Percentiles rank a stretch among this genome's conserved stretches.
Evolutionary conservation across 2,113 vertebrate species (phyloP).

Genomic region (Telmatochromis bifrenatus): DNA sequence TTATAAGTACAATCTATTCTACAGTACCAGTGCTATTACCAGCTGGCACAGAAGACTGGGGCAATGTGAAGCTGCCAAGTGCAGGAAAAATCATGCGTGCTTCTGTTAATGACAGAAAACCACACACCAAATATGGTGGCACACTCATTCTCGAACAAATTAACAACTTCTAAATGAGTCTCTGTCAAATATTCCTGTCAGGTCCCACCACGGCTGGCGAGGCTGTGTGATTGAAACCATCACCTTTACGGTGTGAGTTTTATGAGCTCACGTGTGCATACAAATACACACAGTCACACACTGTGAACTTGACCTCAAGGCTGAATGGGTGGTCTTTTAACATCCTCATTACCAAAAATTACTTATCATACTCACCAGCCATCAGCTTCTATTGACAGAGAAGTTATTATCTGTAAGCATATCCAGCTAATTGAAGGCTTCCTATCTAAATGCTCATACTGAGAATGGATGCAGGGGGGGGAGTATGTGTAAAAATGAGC

Average conservation of each 20-base stretch:
- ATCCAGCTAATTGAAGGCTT: slow-evolving; percentile 46
- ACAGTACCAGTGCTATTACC: neutral
- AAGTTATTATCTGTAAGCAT: slow-evolving; percentile 18
- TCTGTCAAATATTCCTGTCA: slow-evolving; percentile 1
- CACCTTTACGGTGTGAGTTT: neutral
- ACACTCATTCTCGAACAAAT: slow-evolving; percentile 2
- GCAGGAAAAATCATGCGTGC: neutral
- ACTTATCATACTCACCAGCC: slow-evolving; percentile 35
- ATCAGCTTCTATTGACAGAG: neutral
- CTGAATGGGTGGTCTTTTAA: slow-evolving; percentile 48
- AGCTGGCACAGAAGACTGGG: neutral
- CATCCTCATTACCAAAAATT: slow-evolving; percentile 10
- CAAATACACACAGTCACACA: neutral
- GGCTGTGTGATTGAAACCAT: slow-evolving; percentile 32
- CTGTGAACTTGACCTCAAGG: neutral
- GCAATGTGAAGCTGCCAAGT: neutral
- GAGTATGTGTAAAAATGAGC: neutral
- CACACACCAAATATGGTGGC: neutral
- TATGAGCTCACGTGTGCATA: neutral
- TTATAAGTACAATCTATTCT: neutral
- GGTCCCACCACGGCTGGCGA: neutral
- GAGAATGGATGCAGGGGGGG: neutral
- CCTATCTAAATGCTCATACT: slow-evolving; percentile 18
- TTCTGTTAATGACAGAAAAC: neutral
- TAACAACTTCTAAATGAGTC: slow-evolving; percentile 1